Evolutionary conservation across 2,113 vertebrate genomes (phyloP).

Genomic region (Rhagologus leucostigma): DNA sequence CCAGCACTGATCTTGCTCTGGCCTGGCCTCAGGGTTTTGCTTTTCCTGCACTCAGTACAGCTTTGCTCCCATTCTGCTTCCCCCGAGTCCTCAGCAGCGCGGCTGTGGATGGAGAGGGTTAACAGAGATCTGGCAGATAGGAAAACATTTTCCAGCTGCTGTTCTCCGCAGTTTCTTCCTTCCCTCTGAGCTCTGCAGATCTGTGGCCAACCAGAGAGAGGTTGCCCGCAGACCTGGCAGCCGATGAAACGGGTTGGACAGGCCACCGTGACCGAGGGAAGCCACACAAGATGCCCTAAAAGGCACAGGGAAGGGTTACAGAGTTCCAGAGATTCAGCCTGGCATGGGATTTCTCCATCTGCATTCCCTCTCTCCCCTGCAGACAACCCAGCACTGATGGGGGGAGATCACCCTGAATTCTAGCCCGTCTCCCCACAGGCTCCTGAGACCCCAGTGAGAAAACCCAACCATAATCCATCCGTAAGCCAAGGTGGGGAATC

Average conservation of each 20-base stretch:
- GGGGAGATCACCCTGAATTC: background rate
- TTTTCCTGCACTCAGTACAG: background rate
- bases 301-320: background rate
- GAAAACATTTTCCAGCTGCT: background rate
- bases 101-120: background rate
- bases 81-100: fast-evolving
- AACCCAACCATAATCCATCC: background rate
- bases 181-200: background rate
- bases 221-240: background rate
- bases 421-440: background rate
- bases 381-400: background rate
- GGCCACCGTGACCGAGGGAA: background rate
- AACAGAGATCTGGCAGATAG: background rate
- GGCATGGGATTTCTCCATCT: background rate
- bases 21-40: background rate
- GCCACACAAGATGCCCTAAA: background rate
- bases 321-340: background rate
- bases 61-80: background rate
- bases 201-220: background rate
- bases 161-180: background rate
- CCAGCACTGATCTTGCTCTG: background rate
- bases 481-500: background rate
- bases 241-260: fast-evolving
- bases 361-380: background rate
- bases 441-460: background rate